Conservation (phyloP, 2,113 vertebrate species). For the Pterocles burchelli region DNA sequence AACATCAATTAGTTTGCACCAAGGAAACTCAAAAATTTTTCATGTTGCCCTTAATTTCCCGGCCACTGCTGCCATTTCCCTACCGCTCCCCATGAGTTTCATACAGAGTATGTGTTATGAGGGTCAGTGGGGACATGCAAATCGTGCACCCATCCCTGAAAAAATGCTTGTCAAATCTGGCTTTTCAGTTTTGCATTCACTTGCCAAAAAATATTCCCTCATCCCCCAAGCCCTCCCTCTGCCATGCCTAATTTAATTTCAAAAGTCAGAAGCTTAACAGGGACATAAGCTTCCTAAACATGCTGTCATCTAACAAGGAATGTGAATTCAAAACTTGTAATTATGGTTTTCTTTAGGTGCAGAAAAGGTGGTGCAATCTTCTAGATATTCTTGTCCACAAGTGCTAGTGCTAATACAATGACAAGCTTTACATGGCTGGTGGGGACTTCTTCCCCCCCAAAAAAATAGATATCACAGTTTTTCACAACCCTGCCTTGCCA, state of each 20-base stretch:
- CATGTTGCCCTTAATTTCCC: not conserved
- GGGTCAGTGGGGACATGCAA: conserved; percentile 40
- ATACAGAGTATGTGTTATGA: conserved; percentile 9
- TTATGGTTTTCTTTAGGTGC: conserved; percentile 31
- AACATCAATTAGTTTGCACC: not conserved
- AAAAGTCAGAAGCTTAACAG: conserved; percentile 57
- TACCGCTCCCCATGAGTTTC: not conserved
- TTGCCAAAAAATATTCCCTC: conserved; percentile 67
- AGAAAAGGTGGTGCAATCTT: not conserved
- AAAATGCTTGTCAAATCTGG: conserved; percentile 64
- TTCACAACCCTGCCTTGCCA: conserved; percentile 10
- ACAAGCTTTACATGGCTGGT: not conserved
- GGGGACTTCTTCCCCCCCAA: not conserved
- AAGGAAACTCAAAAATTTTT: not conserved
- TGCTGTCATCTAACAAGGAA: conserved; percentile 26
- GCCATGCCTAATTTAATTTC: conserved; percentile 66
- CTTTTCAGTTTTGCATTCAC: conserved; percentile 49
- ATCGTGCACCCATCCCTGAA: conserved; percentile 41
- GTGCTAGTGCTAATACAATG: not conserved
- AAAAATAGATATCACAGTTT: not conserved
- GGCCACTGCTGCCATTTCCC: not conserved
- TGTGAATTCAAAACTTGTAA: conserved; percentile 32
- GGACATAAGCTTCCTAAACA: conserved; percentile 59
- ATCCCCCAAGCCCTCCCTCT: conserved; percentile 39
- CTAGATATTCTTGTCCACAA: not conserved